Conservation (phyloP, 2,797 vertebrate species). For the Urocyon cinereoargenteus region DNA sequence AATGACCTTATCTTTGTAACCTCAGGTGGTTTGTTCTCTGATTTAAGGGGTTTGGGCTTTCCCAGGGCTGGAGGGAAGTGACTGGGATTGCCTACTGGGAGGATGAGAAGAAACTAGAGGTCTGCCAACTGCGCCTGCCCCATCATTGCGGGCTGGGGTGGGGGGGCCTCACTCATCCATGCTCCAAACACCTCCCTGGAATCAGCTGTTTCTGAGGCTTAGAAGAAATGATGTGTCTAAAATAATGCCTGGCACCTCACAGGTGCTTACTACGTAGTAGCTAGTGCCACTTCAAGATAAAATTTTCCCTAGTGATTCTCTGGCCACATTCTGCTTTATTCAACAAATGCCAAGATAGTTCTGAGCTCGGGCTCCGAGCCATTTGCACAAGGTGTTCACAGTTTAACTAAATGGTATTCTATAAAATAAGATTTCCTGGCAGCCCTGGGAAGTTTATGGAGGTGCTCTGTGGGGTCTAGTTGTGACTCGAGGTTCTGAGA, state of each 20-base stretch:
- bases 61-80: background rate
- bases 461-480: background rate
- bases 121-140: background rate
- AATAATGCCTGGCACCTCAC: background rate
- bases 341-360: background rate
- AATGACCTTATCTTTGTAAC: constrained; percentile 83
- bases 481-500: background rate
- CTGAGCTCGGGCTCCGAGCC: background rate
- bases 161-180: background rate
- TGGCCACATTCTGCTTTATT: background rate
- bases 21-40: constrained; percentile 44
- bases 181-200: background rate
- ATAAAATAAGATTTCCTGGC: background rate
- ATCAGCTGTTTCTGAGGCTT: background rate
- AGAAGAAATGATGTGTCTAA: constrained; percentile 1
- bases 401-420: background rate
- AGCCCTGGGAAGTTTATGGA: background rate
- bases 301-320: background rate
- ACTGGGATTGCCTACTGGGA: background rate
- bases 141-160: background rate
- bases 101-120: background rate
- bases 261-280: background rate
- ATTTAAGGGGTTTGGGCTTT: background rate
- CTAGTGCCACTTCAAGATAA: background rate
- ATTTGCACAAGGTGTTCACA: background rate